Evolutionary conservation across 2,113 vertebrate genomes (phyloP), one percentile per base, ranked within the genome.

Genomic region (Sander vitreus): DNA sequence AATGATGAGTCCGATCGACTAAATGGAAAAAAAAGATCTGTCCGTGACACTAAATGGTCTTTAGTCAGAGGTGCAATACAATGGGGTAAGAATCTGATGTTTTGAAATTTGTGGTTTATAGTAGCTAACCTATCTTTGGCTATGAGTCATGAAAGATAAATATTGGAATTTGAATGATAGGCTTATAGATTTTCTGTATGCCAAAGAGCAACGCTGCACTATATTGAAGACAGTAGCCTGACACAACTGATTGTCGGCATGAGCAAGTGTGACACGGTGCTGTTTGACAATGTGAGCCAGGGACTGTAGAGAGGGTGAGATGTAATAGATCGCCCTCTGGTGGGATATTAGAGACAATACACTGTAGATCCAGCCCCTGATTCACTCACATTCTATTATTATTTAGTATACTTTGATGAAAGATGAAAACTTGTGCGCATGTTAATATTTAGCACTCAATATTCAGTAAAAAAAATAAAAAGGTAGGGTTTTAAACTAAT

Each of bases 301-400:
- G 23, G 58, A 27, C 66, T 25, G 70, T 30, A 16, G 51, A 45
- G 66, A 45, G 2, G 2, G 21, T 25, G 50, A 58, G 54, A 67
- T 71, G 69, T 72, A 45, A 83, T 72, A 73, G 73, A 25, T 36
- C 71, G 21, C 85, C 86, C 89, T 72, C 93, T 87, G 69, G 50
- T 92, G 92, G 85, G 30, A 57, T 1, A 47, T 63, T 15, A 21
- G 23, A 54, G 36, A 25, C 18, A 43, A 47, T 54, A 23, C 63
- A 76, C 9, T n/a, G 53, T 60, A 47, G 43, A 1, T 5, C 27
- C 51, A 33, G 43, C 5, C 12, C 1, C 57, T 12, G 43, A 47
- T 16, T 11, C 60, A 7, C 25, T 73, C 54, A 45, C 68, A 74
- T 77, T 73, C 30, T 48, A 15, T 47, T 53, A 53, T 30, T n/a